Conservation (phyloP, 2,888 invertebrate species). For the Epinotia ramella region DNA sequence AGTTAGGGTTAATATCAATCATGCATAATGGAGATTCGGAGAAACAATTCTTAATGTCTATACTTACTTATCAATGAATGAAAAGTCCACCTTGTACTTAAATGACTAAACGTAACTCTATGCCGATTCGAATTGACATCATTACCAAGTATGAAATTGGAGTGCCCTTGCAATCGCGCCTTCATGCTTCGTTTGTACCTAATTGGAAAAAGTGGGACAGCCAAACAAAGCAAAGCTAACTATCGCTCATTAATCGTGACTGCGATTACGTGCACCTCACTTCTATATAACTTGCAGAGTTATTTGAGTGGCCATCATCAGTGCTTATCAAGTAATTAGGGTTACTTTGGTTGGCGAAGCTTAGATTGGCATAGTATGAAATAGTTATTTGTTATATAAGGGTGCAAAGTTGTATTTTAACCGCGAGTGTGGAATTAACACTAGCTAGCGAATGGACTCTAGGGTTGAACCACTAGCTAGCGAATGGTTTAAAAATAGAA, state of each 20-base stretch:
- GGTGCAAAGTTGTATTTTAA: too few relatives aligned
- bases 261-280: neutral
- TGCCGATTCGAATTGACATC: neutral
- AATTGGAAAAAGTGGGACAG: constrained; percentile 13
- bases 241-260: constrained; percentile 15
- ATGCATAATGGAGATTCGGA: too few relatives aligned
- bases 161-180: constrained; percentile 15
- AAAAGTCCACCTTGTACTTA: neutral
- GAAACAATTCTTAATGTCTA: neutral
- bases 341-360: too few relatives aligned
- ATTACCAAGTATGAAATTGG: constrained; percentile 9
- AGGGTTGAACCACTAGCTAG: too few relatives aligned
- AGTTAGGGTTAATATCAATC: too few relatives aligned
- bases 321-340: too few relatives aligned
- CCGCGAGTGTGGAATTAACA: too few relatives aligned
- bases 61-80: neutral
- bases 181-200: constrained; percentile 22
- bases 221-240: constrained; percentile 6
- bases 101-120: neutral
- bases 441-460: too few relatives aligned
- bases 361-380: too few relatives aligned
- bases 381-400: too few relatives aligned
- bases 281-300: neutral
- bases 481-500: too few relatives aligned
- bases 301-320: neutral